A percentile compares a stretch with the other conserved stretches of the same genome.
These are phyloP conservation scores for Ormyrus thymus DNA, from an alignment of 2,888 invertebrate species.

Conservation along the genomic window DNA sequence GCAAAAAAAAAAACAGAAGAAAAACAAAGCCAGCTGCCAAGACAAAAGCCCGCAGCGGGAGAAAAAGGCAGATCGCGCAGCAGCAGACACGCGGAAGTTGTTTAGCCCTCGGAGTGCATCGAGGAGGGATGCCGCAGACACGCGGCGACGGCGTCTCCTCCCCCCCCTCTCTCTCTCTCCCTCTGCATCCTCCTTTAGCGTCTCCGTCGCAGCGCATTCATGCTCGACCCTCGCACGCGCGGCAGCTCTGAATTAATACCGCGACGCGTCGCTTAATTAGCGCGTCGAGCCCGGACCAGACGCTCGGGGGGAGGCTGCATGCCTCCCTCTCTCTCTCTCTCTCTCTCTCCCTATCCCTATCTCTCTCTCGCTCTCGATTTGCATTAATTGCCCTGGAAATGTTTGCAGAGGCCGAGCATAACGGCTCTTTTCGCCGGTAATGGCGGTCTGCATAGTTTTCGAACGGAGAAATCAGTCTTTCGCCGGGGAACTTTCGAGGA, in stretches of 20 bases:
- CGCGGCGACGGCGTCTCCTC: not conserved
- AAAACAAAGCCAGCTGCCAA: too few relatives aligned
- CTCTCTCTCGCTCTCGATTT: not conserved
- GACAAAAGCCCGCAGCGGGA: too few relatives aligned
- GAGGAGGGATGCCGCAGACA: not conserved
- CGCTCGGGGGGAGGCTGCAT: too few relatives aligned
- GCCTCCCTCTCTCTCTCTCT: not conserved
- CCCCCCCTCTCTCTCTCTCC: too few relatives aligned
- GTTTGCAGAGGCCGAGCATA: not conserved
- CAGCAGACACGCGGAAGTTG: not conserved
- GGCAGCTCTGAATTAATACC: conserved; percentile 12
- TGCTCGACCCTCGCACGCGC: not conserved
- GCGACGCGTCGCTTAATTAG: conserved; percentile 29
- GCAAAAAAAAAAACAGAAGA: too few relatives aligned
- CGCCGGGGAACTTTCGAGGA: too few relatives aligned
- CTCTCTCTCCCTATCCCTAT: not conserved
- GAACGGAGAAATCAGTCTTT: too few relatives aligned
- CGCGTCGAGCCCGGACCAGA: not conserved
- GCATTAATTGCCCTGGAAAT: conserved; percentile 20
- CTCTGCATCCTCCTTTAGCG: too few relatives aligned
- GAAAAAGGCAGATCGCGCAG: too few relatives aligned
- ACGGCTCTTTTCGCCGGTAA: too few relatives aligned
- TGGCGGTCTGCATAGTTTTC: too few relatives aligned
- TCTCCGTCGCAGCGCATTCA: too few relatives aligned
- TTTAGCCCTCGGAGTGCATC: not conserved